Percentiles rank a stretch among this genome's conserved stretches.
These are phyloP conservation scores for Pandion haliaetus DNA, from an alignment of 2,113 vertebrate genomes.

Conservation along the genomic window DNA sequence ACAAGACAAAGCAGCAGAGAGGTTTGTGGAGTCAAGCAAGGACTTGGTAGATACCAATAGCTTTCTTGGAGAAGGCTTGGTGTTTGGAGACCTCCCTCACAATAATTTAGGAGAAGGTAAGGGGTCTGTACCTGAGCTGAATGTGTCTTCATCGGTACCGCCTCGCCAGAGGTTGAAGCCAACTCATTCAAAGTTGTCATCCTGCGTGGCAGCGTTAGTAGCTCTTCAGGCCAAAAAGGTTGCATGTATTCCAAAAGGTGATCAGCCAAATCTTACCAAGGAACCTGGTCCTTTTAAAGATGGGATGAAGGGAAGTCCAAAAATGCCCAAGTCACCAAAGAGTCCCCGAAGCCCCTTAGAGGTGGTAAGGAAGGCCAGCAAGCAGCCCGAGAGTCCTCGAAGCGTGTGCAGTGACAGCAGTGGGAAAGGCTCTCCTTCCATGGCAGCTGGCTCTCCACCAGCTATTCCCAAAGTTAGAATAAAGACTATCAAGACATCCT, in stretches of 20 bases:
- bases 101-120: constrained; percentile 69
- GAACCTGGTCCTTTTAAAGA: constrained; percentile 79
- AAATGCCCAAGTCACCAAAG: constrained; percentile 89
- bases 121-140: constrained; percentile 53
- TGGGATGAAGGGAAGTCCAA: constrained; percentile 80
- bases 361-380: constrained; percentile 80
- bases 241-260: constrained; percentile 73
- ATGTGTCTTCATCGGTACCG: constrained; percentile 47
- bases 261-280: constrained; percentile 68
- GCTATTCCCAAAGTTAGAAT: constrained; percentile 95
- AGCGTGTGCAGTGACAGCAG: constrained; percentile 93
- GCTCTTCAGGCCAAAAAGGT: constrained; percentile 90
- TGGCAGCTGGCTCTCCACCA: constrained; percentile 85
- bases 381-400: constrained; percentile 89
- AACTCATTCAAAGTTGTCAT: constrained; percentile 87
- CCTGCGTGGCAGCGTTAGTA: constrained; percentile 89
- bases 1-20: constrained; percentile 31
- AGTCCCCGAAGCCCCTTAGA: constrained; percentile 92
- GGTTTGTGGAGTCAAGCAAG: constrained; percentile 39
- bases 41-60: constrained; percentile 65
- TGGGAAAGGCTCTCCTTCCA: constrained; percentile 86
- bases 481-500: constrained; percentile 95
- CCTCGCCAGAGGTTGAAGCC: constrained; percentile 81
- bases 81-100: constrained; percentile 65
- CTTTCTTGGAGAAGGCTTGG: constrained; percentile 68